Base-by-base conservation (phyloP, 1,140 invertebrate genomes). In the Pseudomyrmex pallidus region DNA sequence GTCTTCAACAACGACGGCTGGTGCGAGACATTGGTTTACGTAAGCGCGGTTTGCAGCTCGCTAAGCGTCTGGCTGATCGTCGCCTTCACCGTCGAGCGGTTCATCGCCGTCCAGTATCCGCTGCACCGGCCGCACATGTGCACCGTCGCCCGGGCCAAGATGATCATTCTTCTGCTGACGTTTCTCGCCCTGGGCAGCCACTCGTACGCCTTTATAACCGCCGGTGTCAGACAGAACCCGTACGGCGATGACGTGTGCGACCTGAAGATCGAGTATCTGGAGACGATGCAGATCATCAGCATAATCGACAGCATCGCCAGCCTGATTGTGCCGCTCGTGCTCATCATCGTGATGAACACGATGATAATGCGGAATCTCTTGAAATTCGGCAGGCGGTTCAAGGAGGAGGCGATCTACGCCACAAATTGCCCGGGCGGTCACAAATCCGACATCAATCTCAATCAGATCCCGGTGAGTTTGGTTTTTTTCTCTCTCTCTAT, bases 51-150 rank as follows among this genome's bases (percentile, higher is more conserved):
- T 0, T 95, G 95, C 83, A 95, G 95, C 82, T 96, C 95, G 35
- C 87, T 96, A 0, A 95, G 94, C 82, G 95, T 96, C 9, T 96
- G 96, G 95, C 90, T 96, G 8, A 95, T 95, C 20, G 96, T 96
- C 5, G 96, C 95, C 2, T 96, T 96, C 90, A 96, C 96, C 0
- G 94, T 96, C 0, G 96, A 97, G 85, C 90, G 96, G 54, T 96
- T 96, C 91, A 95, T 96, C 61, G 96, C 96, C 0, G 95, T 96
- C 0, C 96, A 96, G 84, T 96, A 96, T 87, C 96, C 96, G 0
- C 92, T 96, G 9, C 95, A 95, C 35, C 92, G 96, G 9, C 95
- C 96, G 2, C 93, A 94, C 56, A 95, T 96, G 91, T 97, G 96
- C 89, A 96, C 96, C 0, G 95, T 96, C 0, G 89, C 94, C 0